Conservation (phyloP, 2,797 vertebrate genomes). For the Hipposideros larvatus region DNA sequence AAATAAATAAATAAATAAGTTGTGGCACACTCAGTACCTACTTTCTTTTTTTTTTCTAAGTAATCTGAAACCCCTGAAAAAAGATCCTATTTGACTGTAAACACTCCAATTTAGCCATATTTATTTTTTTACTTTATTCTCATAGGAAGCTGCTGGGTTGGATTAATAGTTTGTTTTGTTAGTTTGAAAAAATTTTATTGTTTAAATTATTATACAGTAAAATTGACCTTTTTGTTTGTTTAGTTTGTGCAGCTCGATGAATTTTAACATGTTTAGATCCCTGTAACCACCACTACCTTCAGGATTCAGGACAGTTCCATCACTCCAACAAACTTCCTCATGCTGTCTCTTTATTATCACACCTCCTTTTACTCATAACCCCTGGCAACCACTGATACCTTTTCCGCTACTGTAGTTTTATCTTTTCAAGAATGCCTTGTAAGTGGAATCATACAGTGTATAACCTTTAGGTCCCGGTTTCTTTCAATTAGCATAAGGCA, state of each 20-base stretch:
- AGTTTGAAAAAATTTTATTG: neutral
- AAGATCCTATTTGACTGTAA: neutral
- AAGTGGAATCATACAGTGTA: neutral
- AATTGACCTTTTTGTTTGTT: neutral
- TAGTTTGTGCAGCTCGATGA: neutral
- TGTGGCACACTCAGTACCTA: neutral
- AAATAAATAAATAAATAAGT: neutral
- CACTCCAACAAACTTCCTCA: neutral
- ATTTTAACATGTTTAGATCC: neutral
- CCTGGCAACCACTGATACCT: neutral
- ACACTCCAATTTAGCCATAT: neutral
- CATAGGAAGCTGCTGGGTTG: neutral
- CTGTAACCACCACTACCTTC: neutral
- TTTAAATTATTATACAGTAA: neutral
- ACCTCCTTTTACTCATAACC: neutral
- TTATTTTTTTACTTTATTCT: slow-evolving; percentile 23
- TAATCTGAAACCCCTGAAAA: neutral
- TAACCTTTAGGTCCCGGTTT: neutral
- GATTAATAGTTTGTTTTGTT: neutral
- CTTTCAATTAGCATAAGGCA: neutral
- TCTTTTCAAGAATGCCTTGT: neutral
- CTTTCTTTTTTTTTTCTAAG: neutral
- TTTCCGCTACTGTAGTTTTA: neutral
- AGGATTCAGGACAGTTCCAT: neutral
- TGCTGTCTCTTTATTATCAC: neutral